Conservation (phyloP, 1,140 invertebrate genomes). For the Telenomus remus region DNA sequence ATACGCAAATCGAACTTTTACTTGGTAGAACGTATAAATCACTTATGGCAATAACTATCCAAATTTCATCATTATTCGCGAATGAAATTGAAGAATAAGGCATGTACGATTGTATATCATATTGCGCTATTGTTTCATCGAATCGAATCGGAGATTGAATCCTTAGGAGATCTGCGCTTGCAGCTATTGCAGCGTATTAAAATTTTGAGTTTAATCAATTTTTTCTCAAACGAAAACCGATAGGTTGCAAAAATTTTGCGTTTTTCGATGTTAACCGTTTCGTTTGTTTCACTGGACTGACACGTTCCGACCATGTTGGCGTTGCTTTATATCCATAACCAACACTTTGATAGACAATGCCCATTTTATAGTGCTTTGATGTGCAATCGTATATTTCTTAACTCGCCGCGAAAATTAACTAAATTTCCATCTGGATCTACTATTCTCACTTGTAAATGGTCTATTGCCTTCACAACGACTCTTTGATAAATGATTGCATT, state of each 20-base stretch:
- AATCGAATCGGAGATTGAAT: constrained; percentile 5
- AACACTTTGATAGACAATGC: constrained; percentile 20
- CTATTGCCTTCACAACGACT: constrained; percentile 10
- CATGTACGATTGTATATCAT: constrained; percentile 64
- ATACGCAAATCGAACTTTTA: constrained; percentile 37
- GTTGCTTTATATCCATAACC: constrained; percentile 26
- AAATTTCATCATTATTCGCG: constrained; percentile 66
- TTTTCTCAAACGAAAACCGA: background rate
- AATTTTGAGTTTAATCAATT: too few species aligned
- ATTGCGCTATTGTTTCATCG: constrained; percentile 64
- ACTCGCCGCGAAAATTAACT: constrained; percentile 37
- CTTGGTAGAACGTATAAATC: constrained; percentile 34
- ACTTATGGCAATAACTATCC: constrained; percentile 63
- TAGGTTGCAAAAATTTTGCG: constrained; percentile 10
- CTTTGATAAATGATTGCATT: constrained; percentile 28
- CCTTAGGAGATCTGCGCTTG: background rate
- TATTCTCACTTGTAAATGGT: constrained; percentile 27
- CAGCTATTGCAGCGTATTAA: background rate
- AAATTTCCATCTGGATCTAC: constrained; percentile 33
- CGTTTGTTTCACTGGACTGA: background rate
- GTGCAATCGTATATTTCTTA: constrained; percentile 58
- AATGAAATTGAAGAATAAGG: constrained; percentile 63
- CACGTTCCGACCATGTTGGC: background rate
- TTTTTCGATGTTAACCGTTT: constrained; percentile 19
- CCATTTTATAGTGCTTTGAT: constrained; percentile 30